Evolutionary conservation across 2,797 vertebrate species (phyloP), one percentile per base, ranked within the genome.

Genomic region (Furcifer pardalis): DNA sequence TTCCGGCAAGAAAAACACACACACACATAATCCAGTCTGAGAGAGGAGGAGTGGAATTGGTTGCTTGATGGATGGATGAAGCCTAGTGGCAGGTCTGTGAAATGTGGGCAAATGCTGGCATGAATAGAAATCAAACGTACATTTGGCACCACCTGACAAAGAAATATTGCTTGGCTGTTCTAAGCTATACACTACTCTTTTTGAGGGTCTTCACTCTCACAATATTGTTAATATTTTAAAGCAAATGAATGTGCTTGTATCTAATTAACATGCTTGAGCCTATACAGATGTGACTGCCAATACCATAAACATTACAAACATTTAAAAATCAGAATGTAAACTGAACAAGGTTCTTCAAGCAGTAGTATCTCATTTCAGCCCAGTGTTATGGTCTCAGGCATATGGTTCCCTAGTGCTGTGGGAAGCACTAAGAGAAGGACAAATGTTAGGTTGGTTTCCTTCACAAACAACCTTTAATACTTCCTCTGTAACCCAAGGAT

Each of bases 1-100:
- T 90, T 78, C 88, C 74, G 71, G 84, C 86, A 86, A 77, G 56
- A 73, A 82, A 77, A 89, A 68, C 87, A 89, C 32, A 60, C 87
- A 89, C 32, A 60, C 52, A 88, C 69, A 77, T 13, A 90, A 32
- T 23, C n/a, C 52, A 1, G 13, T 44, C 72, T 56, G 10, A 23
- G 86, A 60, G 88, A 72, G 63, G 77, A 84, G 65, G 35, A 44
- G 85, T 80, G 9, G 37, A 44, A 37, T 10, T 62, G 59, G 65
- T 78, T 89, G 76, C 0, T 0, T 79, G 83, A 80, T 73, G 81
- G 71, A 63, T 84, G 86, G 85, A 77, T 82, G 84, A 78, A 73
- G 82, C 82, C 42, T 84, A 9, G 85, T 79, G 89, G 46, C 80
- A 86, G 35, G 78, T 84, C 78, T 62, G 71, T 81, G 84, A 87